These are phyloP conservation scores for Pangasius krempfi DNA, from an alignment of 2,797 vertebrate species.

Conservation along the genomic window DNA sequence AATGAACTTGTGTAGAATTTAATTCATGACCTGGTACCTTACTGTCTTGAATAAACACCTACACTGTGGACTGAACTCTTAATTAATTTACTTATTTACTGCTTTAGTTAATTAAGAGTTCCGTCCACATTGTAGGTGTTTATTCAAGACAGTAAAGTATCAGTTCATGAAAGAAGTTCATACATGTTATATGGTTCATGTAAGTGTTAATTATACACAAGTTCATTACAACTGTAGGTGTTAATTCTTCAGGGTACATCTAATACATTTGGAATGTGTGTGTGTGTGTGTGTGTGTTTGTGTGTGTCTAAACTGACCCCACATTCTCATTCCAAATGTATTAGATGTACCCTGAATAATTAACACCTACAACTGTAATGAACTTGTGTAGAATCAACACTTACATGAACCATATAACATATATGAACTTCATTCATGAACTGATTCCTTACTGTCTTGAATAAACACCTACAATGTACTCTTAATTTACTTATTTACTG, in stretches of 20 bases:
- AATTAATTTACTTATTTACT: too few species aligned
- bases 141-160: background rate
- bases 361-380: background rate
- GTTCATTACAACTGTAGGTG: background rate
- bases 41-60: background rate
- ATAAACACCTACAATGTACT: background rate
- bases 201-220: background rate
- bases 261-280: background rate
- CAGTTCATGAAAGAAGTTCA: background rate
- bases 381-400: background rate
- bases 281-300: background rate
- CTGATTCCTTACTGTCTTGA: background rate
- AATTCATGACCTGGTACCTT: too few species aligned
- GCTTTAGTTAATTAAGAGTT: background rate
- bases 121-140: background rate
- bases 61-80: background rate
- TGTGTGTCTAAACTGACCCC: background rate
- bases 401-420: background rate
- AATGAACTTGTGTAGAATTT: too few species aligned
- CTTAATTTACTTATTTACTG: background rate
- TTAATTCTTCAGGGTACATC: background rate
- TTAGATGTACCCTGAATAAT: background rate
- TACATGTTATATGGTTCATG: background rate
- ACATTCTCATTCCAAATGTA: background rate
- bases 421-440: background rate